Conservation (phyloP, 2,113 vertebrate genomes). For the Ramphastos sulfuratus region DNA sequence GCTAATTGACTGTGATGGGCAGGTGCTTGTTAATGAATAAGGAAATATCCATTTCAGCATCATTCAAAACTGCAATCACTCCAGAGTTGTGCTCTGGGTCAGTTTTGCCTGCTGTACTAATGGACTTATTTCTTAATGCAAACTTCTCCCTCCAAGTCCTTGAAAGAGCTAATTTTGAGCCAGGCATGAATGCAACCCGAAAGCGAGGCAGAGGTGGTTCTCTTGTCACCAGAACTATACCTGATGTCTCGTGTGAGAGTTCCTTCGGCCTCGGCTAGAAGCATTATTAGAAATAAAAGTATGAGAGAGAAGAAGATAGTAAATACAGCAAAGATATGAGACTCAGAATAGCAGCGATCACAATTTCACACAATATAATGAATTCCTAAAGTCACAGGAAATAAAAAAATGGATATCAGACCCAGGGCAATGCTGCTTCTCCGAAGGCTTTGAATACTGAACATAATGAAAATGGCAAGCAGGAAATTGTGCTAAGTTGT, state of each 20-base stretch:
- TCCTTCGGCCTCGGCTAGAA: conserved; percentile 97
- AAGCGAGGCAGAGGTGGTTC: conserved; percentile 12
- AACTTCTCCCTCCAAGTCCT: conserved; percentile 67
- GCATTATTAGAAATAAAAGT: conserved; percentile 80
- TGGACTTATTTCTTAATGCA: conserved; percentile 68
- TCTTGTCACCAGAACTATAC: conserved; percentile 79
- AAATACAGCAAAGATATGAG: conserved; percentile 77
- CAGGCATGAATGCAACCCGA: conserved; percentile 53
- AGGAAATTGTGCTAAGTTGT: neutral
- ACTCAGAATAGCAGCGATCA: conserved; percentile 58
- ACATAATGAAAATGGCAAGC: neutral
- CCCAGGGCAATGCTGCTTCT: neutral
- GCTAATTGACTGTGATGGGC: neutral
- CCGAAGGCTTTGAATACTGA: neutral
- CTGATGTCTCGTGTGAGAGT: conserved; percentile 97
- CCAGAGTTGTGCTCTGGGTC: neutral
- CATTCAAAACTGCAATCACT: neutral
- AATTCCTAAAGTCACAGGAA: conserved; percentile 78
- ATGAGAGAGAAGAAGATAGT: conserved; percentile 77
- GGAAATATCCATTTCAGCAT: neutral
- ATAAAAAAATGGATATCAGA: conserved; percentile 32
- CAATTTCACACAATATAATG: conserved; percentile 76
- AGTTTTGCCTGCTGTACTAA: neutral
- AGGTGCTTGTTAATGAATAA: neutral
- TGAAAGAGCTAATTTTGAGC: conserved; percentile 38